Conservation (phyloP, 2,797 vertebrate genomes). For the Falco rusticolus region DNA sequence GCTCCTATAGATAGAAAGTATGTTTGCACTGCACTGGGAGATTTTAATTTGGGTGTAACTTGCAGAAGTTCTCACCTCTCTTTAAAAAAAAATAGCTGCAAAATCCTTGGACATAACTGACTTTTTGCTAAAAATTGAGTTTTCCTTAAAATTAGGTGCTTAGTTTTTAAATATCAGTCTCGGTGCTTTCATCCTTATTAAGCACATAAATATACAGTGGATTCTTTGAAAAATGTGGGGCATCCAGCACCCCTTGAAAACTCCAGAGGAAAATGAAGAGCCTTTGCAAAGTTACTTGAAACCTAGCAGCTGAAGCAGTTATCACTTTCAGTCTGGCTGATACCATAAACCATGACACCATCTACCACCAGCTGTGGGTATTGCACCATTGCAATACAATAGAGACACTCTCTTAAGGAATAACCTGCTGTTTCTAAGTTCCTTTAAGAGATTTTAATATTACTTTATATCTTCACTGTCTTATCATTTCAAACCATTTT, state of each 20-base stretch:
- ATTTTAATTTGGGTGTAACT: not conserved
- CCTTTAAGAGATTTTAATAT: not conserved
- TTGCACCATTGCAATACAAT: not conserved
- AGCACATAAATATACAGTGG: not conserved
- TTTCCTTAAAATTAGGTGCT: not conserved
- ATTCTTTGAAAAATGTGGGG: fast-evolving
- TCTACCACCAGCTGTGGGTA: not conserved
- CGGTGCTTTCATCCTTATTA: not conserved
- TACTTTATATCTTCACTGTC: not conserved
- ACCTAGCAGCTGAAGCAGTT: not conserved
- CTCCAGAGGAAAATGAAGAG: not conserved
- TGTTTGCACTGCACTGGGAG: not conserved
- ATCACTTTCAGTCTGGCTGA: not conserved
- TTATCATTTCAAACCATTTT: not conserved
- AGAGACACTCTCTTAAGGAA: not conserved
- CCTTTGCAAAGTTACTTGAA: not conserved
- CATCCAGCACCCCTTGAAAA: not conserved
- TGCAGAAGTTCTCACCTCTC: not conserved
- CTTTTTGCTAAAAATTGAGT: not conserved
- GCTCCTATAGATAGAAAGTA: not conserved
- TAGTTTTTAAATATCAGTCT: not conserved
- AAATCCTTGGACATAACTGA: not conserved
- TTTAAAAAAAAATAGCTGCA: not conserved
- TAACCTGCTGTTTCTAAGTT: not conserved
- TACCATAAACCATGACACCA: constrained; percentile 12